A percentile compares a stretch with the other conserved stretches of the same genome.
Conservation (phyloP, 2,888 invertebrate genomes). For the Euproctis similis region DNA sequence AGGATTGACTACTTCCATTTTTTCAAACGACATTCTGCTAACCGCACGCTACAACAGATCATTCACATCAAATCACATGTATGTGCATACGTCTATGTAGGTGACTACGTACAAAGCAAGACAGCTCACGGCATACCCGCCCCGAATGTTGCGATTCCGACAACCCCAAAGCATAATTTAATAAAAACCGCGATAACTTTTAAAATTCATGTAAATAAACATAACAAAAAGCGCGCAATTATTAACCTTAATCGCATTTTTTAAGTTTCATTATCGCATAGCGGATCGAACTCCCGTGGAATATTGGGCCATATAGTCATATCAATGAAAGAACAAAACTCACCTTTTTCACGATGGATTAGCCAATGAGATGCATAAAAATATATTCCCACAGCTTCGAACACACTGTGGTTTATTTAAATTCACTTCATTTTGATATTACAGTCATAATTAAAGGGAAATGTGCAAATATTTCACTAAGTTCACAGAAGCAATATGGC, state of each 20-base stretch:
- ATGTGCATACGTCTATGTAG: constrained; percentile 56
- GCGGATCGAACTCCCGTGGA: constrained; percentile 77
- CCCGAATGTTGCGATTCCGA: constrained; percentile 45
- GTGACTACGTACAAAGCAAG: constrained; percentile 64
- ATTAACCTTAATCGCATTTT: constrained; percentile 78
- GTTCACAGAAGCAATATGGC: constrained; percentile 76
- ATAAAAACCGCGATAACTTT: constrained; percentile 73
- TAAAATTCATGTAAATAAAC: constrained; percentile 77
- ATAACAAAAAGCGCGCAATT: constrained; percentile 77
- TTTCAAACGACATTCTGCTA: constrained; percentile 65
- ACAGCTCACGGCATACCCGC: constrained; percentile 59
- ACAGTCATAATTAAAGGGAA: constrained; percentile 72
- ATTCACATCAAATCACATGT: constrained; percentile 68
- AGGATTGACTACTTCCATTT: constrained; percentile 79
- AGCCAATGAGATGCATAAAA: constrained; percentile 42
- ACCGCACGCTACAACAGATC: constrained; percentile 63
- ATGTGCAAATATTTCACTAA: constrained; percentile 66
- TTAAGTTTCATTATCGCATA: constrained; percentile 78
- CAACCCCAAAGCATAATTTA: constrained; percentile 42
- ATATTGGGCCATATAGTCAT: constrained; percentile 78
- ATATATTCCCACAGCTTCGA: constrained; percentile 43
- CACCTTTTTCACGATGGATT: constrained; percentile 60
- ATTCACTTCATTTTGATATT: constrained; percentile 68
- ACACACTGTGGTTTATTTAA: constrained; percentile 48
- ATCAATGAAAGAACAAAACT: constrained; percentile 70